A percentile compares a stretch with the other conserved stretches of the same genome.
phyloP scores from a whole-genome alignment of 2,888 invertebrate genomes.

The Spodoptera littoralis region DNA sequence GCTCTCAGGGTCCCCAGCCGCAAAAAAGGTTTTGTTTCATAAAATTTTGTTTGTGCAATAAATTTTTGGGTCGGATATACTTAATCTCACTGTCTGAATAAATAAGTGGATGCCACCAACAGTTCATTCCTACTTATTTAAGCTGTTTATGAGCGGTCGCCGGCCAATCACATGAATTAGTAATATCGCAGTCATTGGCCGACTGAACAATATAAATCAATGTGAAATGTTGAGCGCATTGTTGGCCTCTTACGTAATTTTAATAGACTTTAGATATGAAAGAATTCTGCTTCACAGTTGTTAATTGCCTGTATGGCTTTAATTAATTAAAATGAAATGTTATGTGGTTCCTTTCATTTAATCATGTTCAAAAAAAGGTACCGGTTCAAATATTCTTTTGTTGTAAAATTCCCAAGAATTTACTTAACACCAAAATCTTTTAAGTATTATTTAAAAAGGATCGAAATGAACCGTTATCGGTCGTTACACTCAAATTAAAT shows the following conservation, averaged over 20 bases:
- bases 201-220: constrained; percentile 35
- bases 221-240: constrained; percentile 16
- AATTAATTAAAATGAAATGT: too few species aligned
- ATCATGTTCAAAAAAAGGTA: too few species aligned
- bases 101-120: background rate
- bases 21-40: constrained; percentile 13
- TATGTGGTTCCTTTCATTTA: too few species aligned
- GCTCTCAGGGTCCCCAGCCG: background rate
- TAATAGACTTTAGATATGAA: background rate
- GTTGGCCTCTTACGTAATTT: constrained; percentile 12
- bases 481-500: constrained; percentile 23
- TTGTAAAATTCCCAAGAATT: too few species aligned
- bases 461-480: constrained; percentile 15
- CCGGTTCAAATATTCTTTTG: too few species aligned
- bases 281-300: too few species aligned
- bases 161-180: constrained; percentile 23
- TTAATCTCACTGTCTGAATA: background rate
- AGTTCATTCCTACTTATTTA: constrained; percentile 7
- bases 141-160: constrained; percentile 7
- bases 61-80: background rate
- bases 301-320: too few species aligned
- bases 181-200: constrained; percentile 66
- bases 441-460: too few species aligned
- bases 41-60: background rate
- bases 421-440: too few species aligned